Evolutionary conservation across 35 echinoderm and acorn worm species (phyloP), one percentile per base, ranked within the genome.

Genomic region (Strongylocentrotus purpuratus): DNA sequence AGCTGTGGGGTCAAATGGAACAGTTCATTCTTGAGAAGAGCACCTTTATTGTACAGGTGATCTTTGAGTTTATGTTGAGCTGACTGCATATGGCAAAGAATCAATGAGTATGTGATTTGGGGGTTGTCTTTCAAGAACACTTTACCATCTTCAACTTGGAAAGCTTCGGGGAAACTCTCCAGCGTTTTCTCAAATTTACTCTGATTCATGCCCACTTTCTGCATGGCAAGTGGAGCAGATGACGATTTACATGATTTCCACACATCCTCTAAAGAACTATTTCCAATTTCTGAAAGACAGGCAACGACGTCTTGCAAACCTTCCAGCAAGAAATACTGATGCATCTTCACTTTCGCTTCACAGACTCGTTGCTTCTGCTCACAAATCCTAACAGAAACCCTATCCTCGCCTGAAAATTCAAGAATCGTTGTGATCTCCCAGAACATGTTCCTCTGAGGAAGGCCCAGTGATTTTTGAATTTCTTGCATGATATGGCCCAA

Each of bases 321-420:
- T 78, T 78, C 65, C 8, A 78, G 20, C 65, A 78, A 8, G 20
- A 78, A 22, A 78, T 78, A 78, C 18, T 78, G 65, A 78, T 78
- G 65, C 65, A 78, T 78, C 65, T 78, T 78, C 65, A 78, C 65
- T 78, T 78, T 78, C 20, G 65, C 65, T 28, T 78, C 65, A 78
- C 65, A 78, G 20, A 28, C 0, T 7, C 65, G 65, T 28, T 78
- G 65, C 65, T 78, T 78, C 65, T 78, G 20, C 65, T 78, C 28
- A 78, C 65, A 78, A 28, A n/a, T 6, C 7, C 65, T n/a, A 28
- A 78, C 22, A 78, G 65, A 78, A 78, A 78, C 25, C 20, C 28
- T 78, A 2, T 78, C 18, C 28, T n/a, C 65, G n/a, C 65, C 65
- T 78, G 65, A 78, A 28, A 78, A n/a, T 22, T 78, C 65, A 78